phyloP scores from a whole-genome alignment of 2,888 invertebrate genomes.

The Pantelozetes paolii region DNA sequence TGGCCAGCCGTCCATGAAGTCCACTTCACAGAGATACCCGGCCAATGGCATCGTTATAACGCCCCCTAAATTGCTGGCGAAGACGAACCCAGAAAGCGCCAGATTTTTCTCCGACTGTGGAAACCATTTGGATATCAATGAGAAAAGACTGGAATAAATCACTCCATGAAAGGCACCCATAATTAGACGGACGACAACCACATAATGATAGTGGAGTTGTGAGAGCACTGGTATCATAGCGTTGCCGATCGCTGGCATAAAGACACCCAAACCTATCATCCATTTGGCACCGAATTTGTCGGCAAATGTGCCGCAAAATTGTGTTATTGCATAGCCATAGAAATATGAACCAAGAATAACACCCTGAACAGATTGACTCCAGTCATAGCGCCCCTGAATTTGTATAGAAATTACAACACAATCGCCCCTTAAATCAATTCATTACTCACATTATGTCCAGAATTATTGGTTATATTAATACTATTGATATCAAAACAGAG shows the following conservation, averaged over 20 bases:
- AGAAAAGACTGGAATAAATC: conserved; percentile 18
- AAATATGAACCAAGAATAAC: conserved; percentile 47
- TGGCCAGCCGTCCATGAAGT: conserved; percentile 35
- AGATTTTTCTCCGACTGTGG: conserved; percentile 15
- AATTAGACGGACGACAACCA: conserved; percentile 20
- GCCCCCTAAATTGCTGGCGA: conserved; percentile 17
- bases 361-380: conserved; percentile 46
- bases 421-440: too few relatives aligned
- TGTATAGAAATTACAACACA: too few relatives aligned
- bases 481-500: neutral
- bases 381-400: conserved; percentile 25
- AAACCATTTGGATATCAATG: conserved; percentile 34
- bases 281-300: conserved; percentile 44
- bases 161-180: conserved; percentile 23
- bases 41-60: conserved; percentile 25
- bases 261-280: conserved; percentile 41
- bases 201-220: neutral
- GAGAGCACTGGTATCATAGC: conserved; percentile 45
- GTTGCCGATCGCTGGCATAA: conserved; percentile 43
- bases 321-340: conserved; percentile 46
- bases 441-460: conserved; percentile 2
- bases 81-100: neutral
- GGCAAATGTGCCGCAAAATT: conserved; percentile 45
- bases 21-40: conserved; percentile 29
- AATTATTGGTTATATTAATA: neutral